Evolutionary conservation across 2,113 vertebrate genomes (phyloP).

Genomic region (Xenopus tropicalis): DNA sequence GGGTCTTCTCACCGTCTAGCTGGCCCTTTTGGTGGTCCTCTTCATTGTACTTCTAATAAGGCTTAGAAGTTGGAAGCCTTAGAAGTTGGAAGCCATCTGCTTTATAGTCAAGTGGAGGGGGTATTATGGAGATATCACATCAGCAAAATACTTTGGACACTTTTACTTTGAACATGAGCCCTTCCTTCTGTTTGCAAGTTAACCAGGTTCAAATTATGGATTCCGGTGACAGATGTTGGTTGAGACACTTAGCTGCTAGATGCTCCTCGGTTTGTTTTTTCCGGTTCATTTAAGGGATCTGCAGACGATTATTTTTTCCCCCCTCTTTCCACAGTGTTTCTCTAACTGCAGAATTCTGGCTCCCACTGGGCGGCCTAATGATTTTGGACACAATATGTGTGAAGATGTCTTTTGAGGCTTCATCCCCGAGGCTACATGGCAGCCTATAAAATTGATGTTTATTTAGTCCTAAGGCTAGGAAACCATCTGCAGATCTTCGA

Average conservation of each 20-base stretch:
- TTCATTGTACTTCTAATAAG: too few relatives aligned
- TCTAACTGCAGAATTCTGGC: conserved; percentile 51
- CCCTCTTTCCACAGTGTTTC: conserved; percentile 36
- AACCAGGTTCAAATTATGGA: conserved; percentile 53
- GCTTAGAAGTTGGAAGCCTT: too few relatives aligned
- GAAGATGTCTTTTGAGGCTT: conserved; percentile 60
- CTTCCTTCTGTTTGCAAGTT: conserved; percentile 27
- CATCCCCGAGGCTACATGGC: conserved; percentile 63
- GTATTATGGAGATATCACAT: too few relatives aligned
- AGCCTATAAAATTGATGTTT: conserved; percentile 63
- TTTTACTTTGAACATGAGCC: conserved; percentile 43
- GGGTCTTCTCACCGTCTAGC: too few relatives aligned
- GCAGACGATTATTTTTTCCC: conserved; percentile 49
- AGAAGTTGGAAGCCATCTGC: too few relatives aligned
- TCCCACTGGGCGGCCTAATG: conserved; percentile 69
- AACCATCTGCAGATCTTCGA: conserved; percentile 70
- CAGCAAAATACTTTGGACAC: conserved; percentile 35
- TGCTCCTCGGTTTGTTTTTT: conserved; percentile 2
- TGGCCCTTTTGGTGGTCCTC: too few relatives aligned
- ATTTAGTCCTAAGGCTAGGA: conserved; percentile 60
- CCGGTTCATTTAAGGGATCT: conserved; percentile 52
- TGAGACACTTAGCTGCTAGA: conserved; percentile 42
- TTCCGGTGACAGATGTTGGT: conserved; percentile 52
- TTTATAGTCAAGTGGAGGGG: too few relatives aligned
- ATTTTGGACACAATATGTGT: conserved; percentile 66